Base-by-base conservation (phyloP, 2,797 vertebrate genomes). In the Tachyglossus aculeatus region DNA sequence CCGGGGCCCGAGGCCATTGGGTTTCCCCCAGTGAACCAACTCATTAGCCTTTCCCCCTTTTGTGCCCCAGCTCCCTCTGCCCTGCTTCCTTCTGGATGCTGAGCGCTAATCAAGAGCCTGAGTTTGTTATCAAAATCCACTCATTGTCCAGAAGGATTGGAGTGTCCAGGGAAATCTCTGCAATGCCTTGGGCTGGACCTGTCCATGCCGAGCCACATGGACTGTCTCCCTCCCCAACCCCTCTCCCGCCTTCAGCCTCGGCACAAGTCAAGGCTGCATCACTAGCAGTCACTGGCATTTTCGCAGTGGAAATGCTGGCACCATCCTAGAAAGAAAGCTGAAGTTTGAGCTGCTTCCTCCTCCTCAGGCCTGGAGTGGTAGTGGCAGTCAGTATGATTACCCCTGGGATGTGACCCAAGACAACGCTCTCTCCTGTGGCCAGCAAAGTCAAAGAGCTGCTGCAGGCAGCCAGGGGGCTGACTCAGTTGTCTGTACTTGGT, bases 61-160 rank as follows among this genome's bases (percentile, higher is more conserved):
- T 31, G 24, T 13, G n/a, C 24, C 45, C 31, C 27, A 48, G 31
- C 31, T 48, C 18, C 45, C 45, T 48, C 45, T 48, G 27, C 45
- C 82, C 44, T 51, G 13, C 48, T 80, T 68, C 79, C 86, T 77
- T 82, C 66, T 6, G 43, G 83, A 81, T 12, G 78, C 77, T 66
- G 78, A 31, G 40, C 84, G 77, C 71, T 84, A 84, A 86, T 84
- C 79, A 87, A 85, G 74, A 77, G 21, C 9, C 31, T 62, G n/a
- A 82, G 68, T 66, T 54, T 71, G 73, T 76, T 78, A 88, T 63
- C 73, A 82, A 85, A 87, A 84, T 65, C 64, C 77, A 81, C 81
- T 88, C 77, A 75, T 70, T 77, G 77, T 81, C 77, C 40, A 22
- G 71, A 71, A 75, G 72, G 70, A 24, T 70, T 66, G 0, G 39